Base-by-base conservation (phyloP, 2,113 vertebrate species). In the Sardina pilchardus region DNA sequence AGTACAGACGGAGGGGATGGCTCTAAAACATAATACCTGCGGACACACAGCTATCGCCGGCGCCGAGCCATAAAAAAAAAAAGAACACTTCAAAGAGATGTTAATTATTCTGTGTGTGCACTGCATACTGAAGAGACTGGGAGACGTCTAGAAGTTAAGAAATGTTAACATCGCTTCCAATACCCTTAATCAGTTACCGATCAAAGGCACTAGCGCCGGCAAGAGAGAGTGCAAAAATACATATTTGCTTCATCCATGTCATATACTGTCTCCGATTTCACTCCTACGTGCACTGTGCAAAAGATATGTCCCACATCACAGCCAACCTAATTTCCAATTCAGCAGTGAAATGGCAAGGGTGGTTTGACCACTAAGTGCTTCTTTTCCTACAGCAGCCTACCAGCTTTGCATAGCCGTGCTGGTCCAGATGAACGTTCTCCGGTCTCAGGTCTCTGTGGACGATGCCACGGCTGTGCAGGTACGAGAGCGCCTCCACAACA, bases 391-490 rank as follows among this genome's bases (percentile, higher is more conserved):
- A 30, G 8, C 56, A n/a, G 82, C 14, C 14, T 89, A 96, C 95
- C 95, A 96, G 92, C 87, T 96, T 96, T 82, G 93, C 95, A 36
- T 95, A 95, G 88, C 95, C 95, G 0, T 85, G 91, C 75, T 93
- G 90, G 89, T 96, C 93, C 87, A 96, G 91, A 42, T 95, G 81
- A 26, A 95, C 92, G 83, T 95, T 95, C 86, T 95, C 95, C 7
- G 94, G 95, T 86, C 95, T 95, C 87, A 96, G 85, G 50, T 96
- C 95, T 90, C 95, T 93, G 81, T 95, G 95, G 86, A 94, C 21
- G 26, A 96, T 90, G 19, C 91, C 91, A 45, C 81, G 91, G 39
- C 75, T 16, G 71, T 95, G 94, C 48, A 96, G 94, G 89, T 93
- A 96, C 83, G 85, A 89, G 87, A 96, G 85, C 0, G 95, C 95